Evolutionary conservation across 2,797 vertebrate species (phyloP), one percentile per base, ranked within the genome.

Genomic region (Sebastes nivosus): DNA sequence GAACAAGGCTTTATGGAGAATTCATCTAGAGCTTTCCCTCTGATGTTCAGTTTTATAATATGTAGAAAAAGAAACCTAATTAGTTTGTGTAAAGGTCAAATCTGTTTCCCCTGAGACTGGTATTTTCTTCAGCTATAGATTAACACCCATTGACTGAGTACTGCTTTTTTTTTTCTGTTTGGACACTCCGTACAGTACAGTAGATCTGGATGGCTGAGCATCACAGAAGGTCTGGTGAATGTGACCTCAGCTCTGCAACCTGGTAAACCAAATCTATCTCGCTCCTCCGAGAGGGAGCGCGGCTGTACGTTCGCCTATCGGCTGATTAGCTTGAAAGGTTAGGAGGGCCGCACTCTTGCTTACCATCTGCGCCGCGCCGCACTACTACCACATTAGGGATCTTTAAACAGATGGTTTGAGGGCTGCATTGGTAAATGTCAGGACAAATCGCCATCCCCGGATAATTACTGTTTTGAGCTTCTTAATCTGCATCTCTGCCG

Each of bases 331-430:
- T 92, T 89, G 83, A 95, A 96, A 95, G 95, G 95, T 95, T 95
- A 94, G 88, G 85, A 89, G 92, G 92, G 87, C 84, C 10, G 72
- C 72, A 60, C 83, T 92, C 88, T 89, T 90, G 92, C 92, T 93
- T 82, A 65, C 94, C 94, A 95, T 95, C 94, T 95, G 94, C 77
- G 89, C 92, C 67, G 85, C 42, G 81, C 92, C 76, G 90, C 91
- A 82, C 87, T 86, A 87, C 89, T 34, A 85, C 93, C 91, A 91
- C 95, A 93, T 93, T 88, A 92, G 94, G 92, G 95, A 95, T 94
- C 92, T 92, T 94, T 93, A 93, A 95, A 91, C 94, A 96, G 95
- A 96, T 95, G 94, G 95, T 94, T 94, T 67, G 93, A 90, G 93
- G 83, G 88, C 89, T 92, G 89, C 89, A 88, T 89, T 77, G 80